Conservation (phyloP, 2,113 vertebrate genomes). For the Catharus minimus region DNA sequence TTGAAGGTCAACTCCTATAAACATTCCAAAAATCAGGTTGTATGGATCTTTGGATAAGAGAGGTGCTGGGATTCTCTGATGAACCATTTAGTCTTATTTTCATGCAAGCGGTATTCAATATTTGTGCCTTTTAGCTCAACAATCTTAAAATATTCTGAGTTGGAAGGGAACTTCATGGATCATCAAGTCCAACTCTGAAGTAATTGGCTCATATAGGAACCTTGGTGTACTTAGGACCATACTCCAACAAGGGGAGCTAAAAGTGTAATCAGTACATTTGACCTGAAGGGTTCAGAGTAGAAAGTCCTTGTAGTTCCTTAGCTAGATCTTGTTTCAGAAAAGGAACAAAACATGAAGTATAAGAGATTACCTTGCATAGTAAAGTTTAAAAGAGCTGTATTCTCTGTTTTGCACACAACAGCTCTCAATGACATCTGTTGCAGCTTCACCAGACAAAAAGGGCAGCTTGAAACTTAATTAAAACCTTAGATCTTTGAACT, state of each 20-base stretch:
- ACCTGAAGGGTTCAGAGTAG: not conserved
- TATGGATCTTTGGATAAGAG: not conserved
- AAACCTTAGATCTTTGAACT: too few species aligned
- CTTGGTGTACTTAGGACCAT: not conserved
- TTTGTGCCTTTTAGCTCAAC: not conserved
- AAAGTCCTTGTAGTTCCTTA: not conserved
- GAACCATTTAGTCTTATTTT: not conserved
- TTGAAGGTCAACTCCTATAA: too few species aligned
- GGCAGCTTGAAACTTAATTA: too few species aligned
- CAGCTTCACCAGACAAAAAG: too few species aligned
- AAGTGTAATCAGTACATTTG: not conserved
- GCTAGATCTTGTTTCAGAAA: not conserved
- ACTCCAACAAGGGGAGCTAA: not conserved
- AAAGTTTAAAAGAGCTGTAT: too few species aligned
- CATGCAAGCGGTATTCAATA: not conserved
- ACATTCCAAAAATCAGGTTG: too few species aligned
- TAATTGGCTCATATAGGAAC: too few species aligned
- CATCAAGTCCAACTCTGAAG: not conserved
- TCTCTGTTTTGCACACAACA: too few species aligned
- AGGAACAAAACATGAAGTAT: too few species aligned
- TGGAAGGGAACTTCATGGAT: not conserved
- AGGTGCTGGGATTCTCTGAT: not conserved
- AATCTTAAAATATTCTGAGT: not conserved
- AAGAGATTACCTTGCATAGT: too few species aligned
- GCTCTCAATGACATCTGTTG: too few species aligned